These are phyloP conservation scores for Unio delphinus DNA, from an alignment of 2,888 invertebrate genomes.

Conservation along the genomic window DNA sequence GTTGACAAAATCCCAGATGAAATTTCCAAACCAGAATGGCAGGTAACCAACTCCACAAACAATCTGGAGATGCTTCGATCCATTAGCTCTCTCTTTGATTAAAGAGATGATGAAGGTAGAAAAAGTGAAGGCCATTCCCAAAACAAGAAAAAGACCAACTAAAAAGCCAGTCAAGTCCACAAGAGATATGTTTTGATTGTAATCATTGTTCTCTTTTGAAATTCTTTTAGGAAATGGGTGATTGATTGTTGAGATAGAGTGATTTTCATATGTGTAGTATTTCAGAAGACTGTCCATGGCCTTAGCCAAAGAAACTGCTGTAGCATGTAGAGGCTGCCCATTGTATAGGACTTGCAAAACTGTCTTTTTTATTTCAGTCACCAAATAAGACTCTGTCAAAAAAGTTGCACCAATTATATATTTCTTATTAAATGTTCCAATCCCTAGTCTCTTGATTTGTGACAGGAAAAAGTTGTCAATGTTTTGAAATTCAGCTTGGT, in stretches of 20 bases:
- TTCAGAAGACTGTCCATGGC: conserved; percentile 41
- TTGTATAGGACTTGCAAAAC: conserved; percentile 79
- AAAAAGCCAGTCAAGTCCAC: conserved; percentile 27
- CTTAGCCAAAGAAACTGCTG: conserved; percentile 78
- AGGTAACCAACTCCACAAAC: conserved; percentile 52
- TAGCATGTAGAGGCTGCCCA: conserved; percentile 84
- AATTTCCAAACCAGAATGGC: conserved; percentile 80
- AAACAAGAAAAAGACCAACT: conserved; percentile 38
- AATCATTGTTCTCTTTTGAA: conserved; percentile 6
- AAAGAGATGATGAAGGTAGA: conserved; percentile 56
- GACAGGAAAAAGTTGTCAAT: conserved; percentile 23
- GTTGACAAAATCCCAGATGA: conserved; percentile 80
- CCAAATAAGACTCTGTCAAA: conserved; percentile 7
- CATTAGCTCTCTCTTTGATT: conserved; percentile 50
- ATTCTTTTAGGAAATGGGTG: conserved; percentile 29
- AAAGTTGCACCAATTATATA: conserved; percentile 64
- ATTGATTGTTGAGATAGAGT: conserved; percentile 26
- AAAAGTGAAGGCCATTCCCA: conserved; percentile 63
- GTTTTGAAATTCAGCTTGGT: not conserved
- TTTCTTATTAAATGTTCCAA: conserved; percentile 67
- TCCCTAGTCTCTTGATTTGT: conserved; percentile 49
- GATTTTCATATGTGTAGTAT: conserved; percentile 23
- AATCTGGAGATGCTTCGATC: conserved; percentile 53
- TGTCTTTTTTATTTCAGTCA: conserved; percentile 4
- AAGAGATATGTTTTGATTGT: conserved; percentile 6